phyloP scores from a whole-genome alignment of 2,888 invertebrate genomes.

The Scrobipalpa costella region DNA sequence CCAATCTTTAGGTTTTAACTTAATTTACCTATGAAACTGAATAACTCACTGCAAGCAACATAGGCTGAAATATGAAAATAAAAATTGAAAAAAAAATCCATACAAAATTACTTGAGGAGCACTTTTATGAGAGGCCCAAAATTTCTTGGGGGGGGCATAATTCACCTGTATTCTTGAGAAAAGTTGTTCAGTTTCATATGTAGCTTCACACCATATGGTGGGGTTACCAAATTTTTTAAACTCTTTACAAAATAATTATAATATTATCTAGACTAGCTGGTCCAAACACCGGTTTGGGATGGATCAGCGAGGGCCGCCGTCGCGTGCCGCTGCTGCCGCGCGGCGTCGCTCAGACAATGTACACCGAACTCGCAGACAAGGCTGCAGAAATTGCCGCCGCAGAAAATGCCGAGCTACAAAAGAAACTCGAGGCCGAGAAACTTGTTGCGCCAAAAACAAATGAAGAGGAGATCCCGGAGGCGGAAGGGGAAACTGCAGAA shows the following conservation, averaged over 20 bases:
- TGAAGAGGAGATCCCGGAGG: constrained; percentile 52
- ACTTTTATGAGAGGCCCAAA: too few relatives aligned
- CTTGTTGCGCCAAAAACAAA: constrained; percentile 60
- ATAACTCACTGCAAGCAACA: too few relatives aligned
- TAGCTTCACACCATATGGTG: neutral
- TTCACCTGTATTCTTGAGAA: too few relatives aligned
- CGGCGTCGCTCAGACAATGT: constrained; percentile 91
- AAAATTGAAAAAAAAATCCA: too few relatives aligned
- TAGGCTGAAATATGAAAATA: too few relatives aligned
- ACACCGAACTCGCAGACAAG: constrained; percentile 91
- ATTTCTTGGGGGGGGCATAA: too few relatives aligned
- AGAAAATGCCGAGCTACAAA: constrained; percentile 66
- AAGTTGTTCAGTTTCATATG: too few relatives aligned
- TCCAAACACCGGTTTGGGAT: constrained; percentile 86
- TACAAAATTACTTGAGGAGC: too few relatives aligned
- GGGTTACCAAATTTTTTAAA: neutral
- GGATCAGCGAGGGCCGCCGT: constrained; percentile 94
- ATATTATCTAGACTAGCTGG: constrained; percentile 81
- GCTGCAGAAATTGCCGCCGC: constrained; percentile 78
- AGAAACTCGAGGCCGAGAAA: constrained; percentile 65
- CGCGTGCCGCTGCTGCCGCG: constrained; percentile 91
- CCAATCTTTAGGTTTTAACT: too few relatives aligned
- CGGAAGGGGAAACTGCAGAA: constrained; percentile 62
- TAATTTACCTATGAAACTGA: too few relatives aligned
- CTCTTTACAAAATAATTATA: neutral